These are phyloP conservation scores for Rallus limicola DNA, from an alignment of 2,113 vertebrate species.

Conservation along the genomic window DNA sequence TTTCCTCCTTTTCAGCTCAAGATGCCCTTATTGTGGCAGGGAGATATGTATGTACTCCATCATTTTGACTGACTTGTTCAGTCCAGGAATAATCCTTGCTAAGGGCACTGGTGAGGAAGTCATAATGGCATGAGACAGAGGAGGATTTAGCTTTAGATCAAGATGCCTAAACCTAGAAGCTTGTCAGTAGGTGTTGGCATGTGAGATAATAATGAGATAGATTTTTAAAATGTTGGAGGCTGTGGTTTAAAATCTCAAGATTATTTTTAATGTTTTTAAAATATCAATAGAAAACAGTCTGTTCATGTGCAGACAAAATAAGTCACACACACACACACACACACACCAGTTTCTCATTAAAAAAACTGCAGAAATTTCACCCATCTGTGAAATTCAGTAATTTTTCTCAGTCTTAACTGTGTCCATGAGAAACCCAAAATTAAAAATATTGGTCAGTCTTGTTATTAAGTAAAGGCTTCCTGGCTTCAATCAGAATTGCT, in stretches of 20 bases:
- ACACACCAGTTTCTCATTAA: neutral
- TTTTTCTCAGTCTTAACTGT: neutral
- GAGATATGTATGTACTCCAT: neutral
- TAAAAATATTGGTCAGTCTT: neutral
- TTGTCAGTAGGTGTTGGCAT: neutral
- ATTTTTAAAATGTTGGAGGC: neutral
- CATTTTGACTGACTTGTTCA: neutral
- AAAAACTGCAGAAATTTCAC: neutral
- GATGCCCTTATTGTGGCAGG: neutral
- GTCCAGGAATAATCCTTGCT: neutral
- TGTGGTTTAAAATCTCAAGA: neutral
- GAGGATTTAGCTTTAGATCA: neutral
- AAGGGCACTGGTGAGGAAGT: neutral
- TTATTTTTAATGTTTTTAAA: neutral
- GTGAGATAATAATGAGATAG: neutral
- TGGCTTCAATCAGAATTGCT: neutral
- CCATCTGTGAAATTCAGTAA: neutral
- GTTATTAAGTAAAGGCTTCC: neutral
- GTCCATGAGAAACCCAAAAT: neutral
- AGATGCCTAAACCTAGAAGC: neutral
- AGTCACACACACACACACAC: neutral
- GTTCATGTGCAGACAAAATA: neutral
- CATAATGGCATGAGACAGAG: neutral
- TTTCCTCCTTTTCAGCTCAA: neutral
- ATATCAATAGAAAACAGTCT: neutral